These are phyloP conservation scores for Busseola fusca DNA, from an alignment of 2,888 invertebrate species.

Conservation along the genomic window DNA sequence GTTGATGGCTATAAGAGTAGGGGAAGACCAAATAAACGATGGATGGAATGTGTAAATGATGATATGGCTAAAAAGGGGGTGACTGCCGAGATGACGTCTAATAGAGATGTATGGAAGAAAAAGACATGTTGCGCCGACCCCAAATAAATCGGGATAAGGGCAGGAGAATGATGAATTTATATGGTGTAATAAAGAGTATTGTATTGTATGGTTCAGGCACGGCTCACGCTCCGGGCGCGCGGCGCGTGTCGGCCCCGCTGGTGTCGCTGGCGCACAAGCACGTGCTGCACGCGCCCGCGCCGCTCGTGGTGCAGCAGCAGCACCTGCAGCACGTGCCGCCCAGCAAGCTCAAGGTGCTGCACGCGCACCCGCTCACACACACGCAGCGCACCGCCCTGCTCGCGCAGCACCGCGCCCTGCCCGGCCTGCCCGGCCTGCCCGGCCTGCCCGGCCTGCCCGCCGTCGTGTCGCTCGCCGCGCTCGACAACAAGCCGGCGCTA, in stretches of 20 bases:
- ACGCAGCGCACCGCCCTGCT: conserved; percentile 77
- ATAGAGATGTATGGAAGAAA: too few species aligned
- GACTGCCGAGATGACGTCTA: too few species aligned
- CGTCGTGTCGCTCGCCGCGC: conserved; percentile 79
- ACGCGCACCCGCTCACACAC: conserved; percentile 80
- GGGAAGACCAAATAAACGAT: too few species aligned
- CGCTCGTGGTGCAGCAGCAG: conserved; percentile 71
- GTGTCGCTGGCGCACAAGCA: conserved; percentile 70
- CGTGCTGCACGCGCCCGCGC: conserved; percentile 62
- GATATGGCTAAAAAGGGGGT: too few species aligned
- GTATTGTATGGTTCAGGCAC: too few species aligned
- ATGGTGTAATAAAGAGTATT: too few species aligned
- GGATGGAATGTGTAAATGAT: too few species aligned
- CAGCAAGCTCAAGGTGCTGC: conserved; percentile 80
- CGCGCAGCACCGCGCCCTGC: conserved; percentile 70
- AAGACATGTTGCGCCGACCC: too few species aligned
- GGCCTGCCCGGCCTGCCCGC: conserved; percentile 69
- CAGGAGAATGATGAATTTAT: too few species aligned
- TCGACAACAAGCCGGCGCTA: conserved; percentile 74
- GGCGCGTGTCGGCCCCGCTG: conserved; percentile 54
- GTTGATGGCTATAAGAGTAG: too few species aligned
- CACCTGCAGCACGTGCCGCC: conserved; percentile 74
- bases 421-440: conserved; percentile 53
- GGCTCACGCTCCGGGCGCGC: conserved; percentile 10
- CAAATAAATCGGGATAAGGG: too few species aligned